Evolutionary conservation across 2,888 invertebrate species (phyloP), one percentile per base, ranked within the genome.

Genomic region (Caenorhabditis drosophilae): DNA sequence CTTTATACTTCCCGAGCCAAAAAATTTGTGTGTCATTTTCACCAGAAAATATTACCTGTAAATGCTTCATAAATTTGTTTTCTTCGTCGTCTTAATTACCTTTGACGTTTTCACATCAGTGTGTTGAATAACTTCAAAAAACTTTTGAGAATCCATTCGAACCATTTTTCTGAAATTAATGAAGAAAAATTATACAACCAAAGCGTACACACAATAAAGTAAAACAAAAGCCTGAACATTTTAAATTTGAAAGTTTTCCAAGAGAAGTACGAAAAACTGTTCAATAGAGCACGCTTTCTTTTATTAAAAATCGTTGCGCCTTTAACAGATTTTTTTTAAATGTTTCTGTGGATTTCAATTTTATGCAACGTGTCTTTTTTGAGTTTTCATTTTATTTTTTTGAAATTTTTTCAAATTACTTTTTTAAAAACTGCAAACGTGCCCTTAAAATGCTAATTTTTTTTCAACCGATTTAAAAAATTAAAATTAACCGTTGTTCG

Each of bases 71-170:
- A n/a, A n/a, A n/a, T n/a, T n/a, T n/a, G 23, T 27, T 52, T 49
- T n/a, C 40, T 22, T 31, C 40, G 18, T 3, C n/a, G 40, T 40
- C 18, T 18, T n/a, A n/a, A 50, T 41, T 9, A 64, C 64, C 41
- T 64, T 64, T 9, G 64, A 41, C 18, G 58, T 36, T 23, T 64
- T 49, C 11, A 64, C 58, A 54, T 64, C 64, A 1, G 58, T 51
- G 22, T 64, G 64, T 35, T 64, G 64, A 45, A 51, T 55, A n/a
- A 53, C 36, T 41, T 58, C 64, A 2, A 45, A 18, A n/a, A 41
- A n/a, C 11, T 38, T 27, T 15, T 41, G 44, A 6, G 40, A n/a
- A n/a, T n/a, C n/a, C n/a, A n/a, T n/a, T n/a, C n/a, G n/a, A n/a
- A n/a, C n/a, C n/a, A n/a, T n/a, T n/a, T n/a, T n/a, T n/a, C n/a